Base-by-base conservation (phyloP, 1,140 invertebrate genomes). In the Drosophila mauritiana region DNA sequence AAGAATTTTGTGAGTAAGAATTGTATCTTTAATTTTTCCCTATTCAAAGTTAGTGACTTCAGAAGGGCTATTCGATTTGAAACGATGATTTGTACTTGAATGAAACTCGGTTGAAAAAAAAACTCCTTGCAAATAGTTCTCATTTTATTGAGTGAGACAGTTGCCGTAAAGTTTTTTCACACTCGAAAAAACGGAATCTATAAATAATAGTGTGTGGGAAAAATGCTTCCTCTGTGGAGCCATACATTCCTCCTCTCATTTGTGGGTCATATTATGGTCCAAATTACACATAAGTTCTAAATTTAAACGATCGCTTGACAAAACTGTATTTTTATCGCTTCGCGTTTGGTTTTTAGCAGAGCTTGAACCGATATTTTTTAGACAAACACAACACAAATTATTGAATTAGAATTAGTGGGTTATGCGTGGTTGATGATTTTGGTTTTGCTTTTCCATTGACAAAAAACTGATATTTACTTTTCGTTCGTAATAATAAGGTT, bases 401-500 rank as follows among this genome's bases (percentile, higher is more conserved):
- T 27, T 48, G 22, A 17, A 17, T 17, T 17, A 17, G 13, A 25
- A 13, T 25, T 46, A 39, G 31, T n/a, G 40, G 22, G 31, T 68
- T 69, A 27, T 55, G 17, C 13, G 42, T 5, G 57, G n/a, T 11
- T 45, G 11, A 25, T 11, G 49, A 34, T 39, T 6, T 10, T 12
- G 42, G 31, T 22, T 22, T 22, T 3, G 20, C 17, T 20, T 45
- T 40, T 27, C 12, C 17, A 2, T 34, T 25, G 13, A 13, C 22
- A 6, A n/a, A 54, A 13, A 25, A 45, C 12, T 39, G 42, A 82
- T 88, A 86, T 73, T 77, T 86, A 86, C 83, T 89, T 88, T 88
- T 86, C 83, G 83, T 89, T 86, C 83, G 75, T 86, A 83, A 86
- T 88, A 84, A 84, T 75, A 88, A 64, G 76, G 64, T 62, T 84